Evolutionary conservation across 1,140 invertebrate species (phyloP).

Genomic region (Heliconius hermathena): DNA sequence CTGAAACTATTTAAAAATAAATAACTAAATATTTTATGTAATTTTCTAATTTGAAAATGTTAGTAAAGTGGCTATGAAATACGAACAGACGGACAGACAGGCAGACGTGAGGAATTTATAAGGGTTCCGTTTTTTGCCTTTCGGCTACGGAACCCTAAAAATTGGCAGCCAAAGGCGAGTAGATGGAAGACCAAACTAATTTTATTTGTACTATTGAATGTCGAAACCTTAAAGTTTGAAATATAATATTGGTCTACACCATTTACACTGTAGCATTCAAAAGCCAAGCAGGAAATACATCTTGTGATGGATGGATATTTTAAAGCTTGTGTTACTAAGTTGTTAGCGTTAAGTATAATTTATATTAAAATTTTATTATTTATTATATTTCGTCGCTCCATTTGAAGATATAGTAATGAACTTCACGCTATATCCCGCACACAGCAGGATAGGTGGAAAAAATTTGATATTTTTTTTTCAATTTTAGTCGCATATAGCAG

Average conservation of each 20-base stretch:
- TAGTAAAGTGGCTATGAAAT: too few species aligned
- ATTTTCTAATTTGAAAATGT: neutral
- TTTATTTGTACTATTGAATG: neutral
- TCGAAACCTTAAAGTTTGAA: neutral
- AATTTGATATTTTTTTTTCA: too few species aligned
- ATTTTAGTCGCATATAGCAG: too few species aligned
- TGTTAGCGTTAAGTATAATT: neutral
- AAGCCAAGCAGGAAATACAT: conserved; percentile 2
- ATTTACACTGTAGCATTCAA: neutral
- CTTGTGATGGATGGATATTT: neutral
- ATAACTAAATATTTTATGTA: neutral
- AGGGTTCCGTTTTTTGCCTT: too few species aligned
- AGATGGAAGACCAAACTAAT: neutral
- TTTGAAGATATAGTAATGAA: too few species aligned
- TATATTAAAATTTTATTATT: too few species aligned
- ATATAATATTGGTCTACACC: neutral
- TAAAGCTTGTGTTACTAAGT: neutral
- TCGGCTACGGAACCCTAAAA: neutral
- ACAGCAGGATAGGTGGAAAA: too few species aligned
- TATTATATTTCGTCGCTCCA: too few species aligned
- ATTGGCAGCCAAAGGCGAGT: neutral
- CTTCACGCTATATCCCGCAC: too few species aligned
- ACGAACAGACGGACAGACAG: too few species aligned
- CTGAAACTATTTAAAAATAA: neutral
- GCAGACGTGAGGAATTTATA: too few species aligned